These are phyloP conservation scores for Catalaphyllia jardinei DNA, from an alignment of 64 coral and sea anemone genomes.

Conservation along the genomic window DNA sequence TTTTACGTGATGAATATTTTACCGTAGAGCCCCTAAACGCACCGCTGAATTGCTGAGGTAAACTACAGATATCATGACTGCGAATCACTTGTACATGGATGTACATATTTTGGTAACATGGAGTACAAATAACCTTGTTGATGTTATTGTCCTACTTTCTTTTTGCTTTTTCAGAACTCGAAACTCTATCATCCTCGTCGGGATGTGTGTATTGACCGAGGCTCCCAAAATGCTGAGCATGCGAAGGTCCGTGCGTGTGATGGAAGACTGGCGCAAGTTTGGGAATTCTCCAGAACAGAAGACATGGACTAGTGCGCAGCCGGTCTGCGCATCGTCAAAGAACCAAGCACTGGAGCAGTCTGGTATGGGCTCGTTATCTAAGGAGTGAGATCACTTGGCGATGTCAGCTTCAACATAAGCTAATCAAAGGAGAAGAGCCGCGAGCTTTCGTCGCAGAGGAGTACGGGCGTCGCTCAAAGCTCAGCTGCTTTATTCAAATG, in stretches of 20 bases:
- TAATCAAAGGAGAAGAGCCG: not conserved
- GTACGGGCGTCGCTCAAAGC: no score
- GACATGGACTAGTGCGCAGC: conserved; percentile 65
- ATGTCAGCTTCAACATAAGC: not conserved
- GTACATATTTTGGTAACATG: not conserved
- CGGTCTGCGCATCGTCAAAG: not conserved
- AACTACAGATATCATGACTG: no score
- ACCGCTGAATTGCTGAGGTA: no score
- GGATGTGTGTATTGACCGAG: conserved; percentile 82
- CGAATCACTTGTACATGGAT: no score
- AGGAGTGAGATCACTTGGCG: not conserved
- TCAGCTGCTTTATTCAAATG: no score
- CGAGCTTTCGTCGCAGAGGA: not conserved
- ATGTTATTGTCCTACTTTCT: not conserved
- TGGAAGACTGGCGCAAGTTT: conserved; percentile 52
- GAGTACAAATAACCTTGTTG: not conserved
- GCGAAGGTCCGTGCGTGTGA: conserved; percentile 43
- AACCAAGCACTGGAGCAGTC: not conserved
- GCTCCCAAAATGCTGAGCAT: conserved; percentile 34
- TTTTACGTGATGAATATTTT: no score
- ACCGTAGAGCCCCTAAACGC: no score
- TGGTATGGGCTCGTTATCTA: not conserved
- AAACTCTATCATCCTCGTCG: conserved; percentile 59
- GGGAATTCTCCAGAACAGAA: conserved; percentile 93
- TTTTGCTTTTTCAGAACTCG: conserved; percentile 48